Conservation (phyloP, 1,140 invertebrate genomes). For the Leptopilina clavipes region DNA sequence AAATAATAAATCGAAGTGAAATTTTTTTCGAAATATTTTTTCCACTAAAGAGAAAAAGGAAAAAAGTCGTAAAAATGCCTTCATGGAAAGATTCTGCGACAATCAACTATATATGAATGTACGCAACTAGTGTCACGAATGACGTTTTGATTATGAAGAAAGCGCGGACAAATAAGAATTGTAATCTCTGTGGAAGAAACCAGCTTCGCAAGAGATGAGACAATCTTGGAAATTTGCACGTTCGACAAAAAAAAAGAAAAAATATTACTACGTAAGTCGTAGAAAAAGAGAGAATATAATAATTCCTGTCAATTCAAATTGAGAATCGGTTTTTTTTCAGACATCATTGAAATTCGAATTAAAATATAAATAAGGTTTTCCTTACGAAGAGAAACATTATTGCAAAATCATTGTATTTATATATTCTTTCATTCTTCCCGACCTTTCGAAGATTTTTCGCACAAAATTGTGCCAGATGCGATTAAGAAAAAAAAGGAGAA, state of each 20-base stretch:
- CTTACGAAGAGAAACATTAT: conserved; percentile 12
- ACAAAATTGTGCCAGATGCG: not conserved
- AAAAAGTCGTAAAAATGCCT: too few species aligned
- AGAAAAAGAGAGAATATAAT: not conserved
- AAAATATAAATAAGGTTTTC: too few species aligned
- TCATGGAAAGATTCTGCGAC: too few species aligned
- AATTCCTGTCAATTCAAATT: not conserved
- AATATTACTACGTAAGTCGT: not conserved
- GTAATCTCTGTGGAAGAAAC: not conserved
- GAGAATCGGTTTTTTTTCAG: not conserved
- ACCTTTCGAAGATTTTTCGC: not conserved
- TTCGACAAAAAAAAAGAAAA: not conserved
- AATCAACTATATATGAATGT: not conserved
- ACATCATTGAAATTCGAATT: too few species aligned
- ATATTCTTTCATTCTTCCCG: conserved; percentile 1
- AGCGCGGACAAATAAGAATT: not conserved
- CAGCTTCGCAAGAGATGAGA: not conserved
- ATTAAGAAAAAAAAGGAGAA: too few species aligned
- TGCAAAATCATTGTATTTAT: conserved; percentile 34
- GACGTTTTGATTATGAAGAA: conserved; percentile 12
- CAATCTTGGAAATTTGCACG: conserved; percentile 11
- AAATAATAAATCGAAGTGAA: too few species aligned
- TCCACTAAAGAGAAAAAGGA: too few species aligned
- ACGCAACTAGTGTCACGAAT: not conserved
- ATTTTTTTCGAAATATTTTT: too few species aligned